A percentile compares a stretch with the other conserved stretches of the same genome.
Conservation (phyloP, 1,140 invertebrate genomes). For the Apis dorsata region DNA sequence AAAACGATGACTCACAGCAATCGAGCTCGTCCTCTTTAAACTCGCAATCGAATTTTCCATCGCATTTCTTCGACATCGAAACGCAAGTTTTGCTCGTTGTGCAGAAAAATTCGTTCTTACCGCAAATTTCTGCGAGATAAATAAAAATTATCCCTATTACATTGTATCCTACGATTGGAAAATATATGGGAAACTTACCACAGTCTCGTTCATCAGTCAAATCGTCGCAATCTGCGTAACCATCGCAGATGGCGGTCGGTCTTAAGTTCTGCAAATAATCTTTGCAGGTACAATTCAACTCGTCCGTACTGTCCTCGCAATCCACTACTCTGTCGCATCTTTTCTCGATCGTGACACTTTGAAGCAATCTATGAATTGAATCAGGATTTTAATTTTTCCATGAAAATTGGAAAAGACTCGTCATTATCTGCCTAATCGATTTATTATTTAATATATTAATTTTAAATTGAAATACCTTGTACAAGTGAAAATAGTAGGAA, state of each 20-base stretch:
- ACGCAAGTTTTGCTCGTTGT: conserved; percentile 82
- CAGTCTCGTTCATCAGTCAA: conserved; percentile 88
- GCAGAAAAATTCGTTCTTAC: conserved; percentile 81
- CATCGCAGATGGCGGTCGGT: conserved; percentile 86
- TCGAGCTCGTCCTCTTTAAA: conserved; percentile 87
- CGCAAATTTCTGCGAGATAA: conserved; percentile 80
- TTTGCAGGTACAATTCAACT: conserved; percentile 86
- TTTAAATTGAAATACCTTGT: conserved; percentile 54
- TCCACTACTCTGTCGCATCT: conserved; percentile 87
- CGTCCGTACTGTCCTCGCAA: conserved; percentile 91
- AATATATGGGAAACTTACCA: conserved; percentile 70
- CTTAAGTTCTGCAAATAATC: conserved; percentile 83
- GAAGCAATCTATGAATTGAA: conserved; percentile 80
- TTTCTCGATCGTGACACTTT: conserved; percentile 82
- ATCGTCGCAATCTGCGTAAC: conserved; percentile 88
- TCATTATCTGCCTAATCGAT: too few relatives aligned
- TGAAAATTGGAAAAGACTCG: too few relatives aligned
- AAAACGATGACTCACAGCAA: conserved; percentile 81
- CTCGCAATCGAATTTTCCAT: conserved; percentile 82
- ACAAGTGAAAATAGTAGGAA: conserved; percentile 54
- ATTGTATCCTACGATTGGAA: too few relatives aligned
- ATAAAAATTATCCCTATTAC: too few relatives aligned
- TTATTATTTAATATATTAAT: too few relatives aligned
- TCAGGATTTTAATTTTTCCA: not conserved
- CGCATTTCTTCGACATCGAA: conserved; percentile 81